phyloP scores from a whole-genome alignment of 2,113 vertebrate genomes.

The Pelodiscus sinensis region DNA sequence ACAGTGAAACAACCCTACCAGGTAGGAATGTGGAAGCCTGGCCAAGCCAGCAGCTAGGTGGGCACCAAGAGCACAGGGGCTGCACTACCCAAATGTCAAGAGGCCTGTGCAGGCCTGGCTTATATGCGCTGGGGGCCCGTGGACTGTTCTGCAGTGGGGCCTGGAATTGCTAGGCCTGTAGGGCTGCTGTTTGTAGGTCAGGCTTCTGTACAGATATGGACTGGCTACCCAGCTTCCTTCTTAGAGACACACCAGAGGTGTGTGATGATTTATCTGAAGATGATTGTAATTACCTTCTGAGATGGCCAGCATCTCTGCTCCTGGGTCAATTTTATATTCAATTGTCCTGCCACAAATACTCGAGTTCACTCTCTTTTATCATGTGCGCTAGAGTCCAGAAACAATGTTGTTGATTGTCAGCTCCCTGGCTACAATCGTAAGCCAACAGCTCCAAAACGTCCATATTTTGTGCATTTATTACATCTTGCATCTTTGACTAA shows the following conservation, averaged over 20 bases:
- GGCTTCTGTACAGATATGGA: no score
- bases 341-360: neutral
- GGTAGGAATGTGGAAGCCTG: no score
- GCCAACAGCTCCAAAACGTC: neutral
- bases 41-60: no score
- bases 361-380: neutral
- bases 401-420: neutral
- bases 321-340: neutral
- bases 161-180: no score
- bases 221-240: no score
- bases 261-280: neutral
- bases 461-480: neutral
- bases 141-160: no score
- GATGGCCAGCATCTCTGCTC: neutral
- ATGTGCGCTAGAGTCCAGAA: neutral
- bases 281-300: neutral
- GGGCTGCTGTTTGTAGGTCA: no score
- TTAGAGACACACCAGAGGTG: neutral
- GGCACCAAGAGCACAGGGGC: no score
- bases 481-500: neutral
- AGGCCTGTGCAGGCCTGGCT: no score
- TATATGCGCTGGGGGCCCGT: no score
- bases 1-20: no score
- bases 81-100: no score
- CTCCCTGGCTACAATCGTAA: neutral